These are phyloP conservation scores for Sinonovacula constricta DNA, from an alignment of 1,140 invertebrate genomes.

Conservation along the genomic window DNA sequence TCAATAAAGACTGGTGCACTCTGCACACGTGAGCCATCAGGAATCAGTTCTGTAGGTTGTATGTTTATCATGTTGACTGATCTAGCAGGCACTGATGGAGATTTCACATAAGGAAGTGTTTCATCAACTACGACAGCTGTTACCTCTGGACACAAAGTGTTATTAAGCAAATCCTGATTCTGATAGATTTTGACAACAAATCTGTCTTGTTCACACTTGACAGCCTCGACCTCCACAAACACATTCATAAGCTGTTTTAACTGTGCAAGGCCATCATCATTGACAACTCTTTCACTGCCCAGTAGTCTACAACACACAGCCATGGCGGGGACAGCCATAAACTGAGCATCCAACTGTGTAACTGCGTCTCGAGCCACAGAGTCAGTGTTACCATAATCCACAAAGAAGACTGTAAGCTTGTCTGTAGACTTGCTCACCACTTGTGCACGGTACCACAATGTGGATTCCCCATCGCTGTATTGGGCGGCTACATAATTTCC, in stretches of 20 bases:
- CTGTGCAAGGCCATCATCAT: not conserved
- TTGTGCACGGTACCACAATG: constrained; percentile 49
- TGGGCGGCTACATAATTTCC: constrained; percentile 32
- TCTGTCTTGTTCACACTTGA: not conserved
- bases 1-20: constrained; percentile 25
- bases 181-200: constrained; percentile 21
- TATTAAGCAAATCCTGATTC: constrained; percentile 2
- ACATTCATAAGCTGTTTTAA: constrained; percentile 9
- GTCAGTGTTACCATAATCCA: constrained; percentile 52
- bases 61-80: too few relatives aligned
- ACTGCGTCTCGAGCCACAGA: constrained; percentile 16
- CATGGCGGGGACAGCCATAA: constrained; percentile 39
- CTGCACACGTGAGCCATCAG: not conserved
- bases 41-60: not conserved
- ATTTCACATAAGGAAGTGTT: too few relatives aligned
- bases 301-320: constrained; percentile 51
- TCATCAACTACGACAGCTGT: too few relatives aligned
- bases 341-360: constrained; percentile 36
- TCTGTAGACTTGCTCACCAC: not conserved
- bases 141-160: too few relatives aligned
- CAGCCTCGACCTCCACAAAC: constrained; percentile 11
- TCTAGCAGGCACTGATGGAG: too few relatives aligned
- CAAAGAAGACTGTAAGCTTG: constrained; percentile 26
- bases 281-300: not conserved
- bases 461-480: not conserved